Evolutionary conservation across 64 coral and sea anemone genomes (phyloP), one percentile per base, ranked within the genome.

Genomic region (Acropora tenuis): DNA sequence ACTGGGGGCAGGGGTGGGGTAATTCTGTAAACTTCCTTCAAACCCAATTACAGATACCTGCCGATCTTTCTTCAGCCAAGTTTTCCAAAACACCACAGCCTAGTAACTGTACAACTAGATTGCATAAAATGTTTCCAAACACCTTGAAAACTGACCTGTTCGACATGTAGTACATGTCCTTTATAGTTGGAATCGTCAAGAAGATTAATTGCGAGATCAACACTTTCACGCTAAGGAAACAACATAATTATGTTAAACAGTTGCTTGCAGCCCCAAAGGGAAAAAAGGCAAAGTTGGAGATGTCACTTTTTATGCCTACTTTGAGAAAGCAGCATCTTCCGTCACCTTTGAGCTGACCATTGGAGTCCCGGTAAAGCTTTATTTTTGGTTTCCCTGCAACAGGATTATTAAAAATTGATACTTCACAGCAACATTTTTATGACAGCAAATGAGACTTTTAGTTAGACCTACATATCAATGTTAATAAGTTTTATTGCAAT

Each of bases 241-340:
- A 82, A 79, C 41, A 30, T 50, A 58, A 79, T 17, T 57, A 50
- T n/a, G 74, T 74, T 53, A 17, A 8, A 71, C 68, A 71, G 68
- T 63, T 63, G 60, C 16, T 13, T 0, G 10, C 3, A 13, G 10
- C 60, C 16, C 16, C 52, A 55, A 55, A 55, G 4, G 4, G 0
- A 55, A 55, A 55, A 30, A 30, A 30, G 30, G 30, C 30, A 30
- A 30, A 0, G 30, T 30, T 10, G 10, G 52, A 7, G 6, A 55
- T 55, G 52, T 55, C 5, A 5, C 0, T 55, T 55, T 7, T 7
- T 5, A 44, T 45, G n/a, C 44, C 7, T 77, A 95, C 96, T 88
- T 98, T 98, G 1, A 98, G 88, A 88, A 93, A 98, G 6, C 96
- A 98, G 40, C 96, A 98, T 52, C 96, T 90, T 0, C 80, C 96